phyloP scores from a whole-genome alignment of 2,113 vertebrate species.

The Peucedramus taeniatus region DNA sequence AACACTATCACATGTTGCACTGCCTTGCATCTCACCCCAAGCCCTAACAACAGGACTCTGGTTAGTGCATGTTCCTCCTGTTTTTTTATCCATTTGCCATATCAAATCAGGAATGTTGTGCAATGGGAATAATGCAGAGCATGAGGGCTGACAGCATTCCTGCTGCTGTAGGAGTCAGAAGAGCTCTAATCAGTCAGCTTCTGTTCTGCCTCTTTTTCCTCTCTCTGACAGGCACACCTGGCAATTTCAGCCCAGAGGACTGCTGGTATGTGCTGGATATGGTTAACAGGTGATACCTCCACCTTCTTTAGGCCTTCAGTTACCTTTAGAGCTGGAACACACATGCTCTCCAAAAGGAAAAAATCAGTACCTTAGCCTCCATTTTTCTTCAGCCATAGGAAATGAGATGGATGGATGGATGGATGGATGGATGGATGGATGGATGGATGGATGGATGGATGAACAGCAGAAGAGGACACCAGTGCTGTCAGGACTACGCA shows the following conservation, averaged over 20 bases:
- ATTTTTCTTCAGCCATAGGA: background rate
- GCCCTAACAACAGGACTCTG: background rate
- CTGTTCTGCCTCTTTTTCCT: background rate
- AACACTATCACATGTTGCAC: background rate
- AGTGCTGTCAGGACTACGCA: background rate
- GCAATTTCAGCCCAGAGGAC: background rate
- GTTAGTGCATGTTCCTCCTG: background rate
- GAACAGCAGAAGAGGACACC: background rate
- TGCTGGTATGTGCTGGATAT: background rate
- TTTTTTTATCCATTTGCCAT: background rate
- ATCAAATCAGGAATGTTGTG: background rate
- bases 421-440: background rate
- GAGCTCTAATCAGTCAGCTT: background rate
- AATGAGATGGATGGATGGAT: background rate
- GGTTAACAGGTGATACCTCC: background rate
- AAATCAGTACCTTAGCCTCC: background rate
- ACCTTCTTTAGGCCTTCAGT: background rate
- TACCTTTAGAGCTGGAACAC: background rate
- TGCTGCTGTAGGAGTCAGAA: background rate
- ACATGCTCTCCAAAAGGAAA: background rate
- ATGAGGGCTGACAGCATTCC: constrained; percentile 27
- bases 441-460: background rate
- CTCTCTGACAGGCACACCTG: background rate
- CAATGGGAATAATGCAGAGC: background rate
- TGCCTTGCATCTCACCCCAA: background rate